These are phyloP conservation scores for Rhineura floridana DNA, from an alignment of 2,113 vertebrate genomes.

Conservation along the genomic window DNA sequence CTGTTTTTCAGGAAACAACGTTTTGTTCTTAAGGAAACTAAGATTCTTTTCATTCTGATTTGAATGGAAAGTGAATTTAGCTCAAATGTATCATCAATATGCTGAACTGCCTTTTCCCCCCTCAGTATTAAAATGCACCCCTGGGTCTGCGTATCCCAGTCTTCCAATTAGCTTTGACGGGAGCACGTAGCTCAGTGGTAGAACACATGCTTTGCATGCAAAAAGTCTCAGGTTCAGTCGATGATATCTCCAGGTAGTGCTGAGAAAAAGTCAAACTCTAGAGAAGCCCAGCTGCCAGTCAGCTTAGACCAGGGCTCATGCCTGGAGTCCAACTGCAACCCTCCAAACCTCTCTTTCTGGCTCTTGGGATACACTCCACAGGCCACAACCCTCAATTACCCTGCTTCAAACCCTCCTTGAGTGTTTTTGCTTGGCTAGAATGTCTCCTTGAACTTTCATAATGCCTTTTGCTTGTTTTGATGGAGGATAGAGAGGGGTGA, in stretches of 20 bases:
- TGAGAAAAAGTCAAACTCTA: not conserved
- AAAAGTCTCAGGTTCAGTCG: not conserved
- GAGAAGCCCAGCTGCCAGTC: not conserved
- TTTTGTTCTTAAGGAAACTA: not conserved
- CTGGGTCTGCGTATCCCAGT: not conserved
- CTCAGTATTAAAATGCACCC: not conserved
- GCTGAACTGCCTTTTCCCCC: not conserved
- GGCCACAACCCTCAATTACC: too few species aligned
- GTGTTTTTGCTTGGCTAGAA: too few species aligned
- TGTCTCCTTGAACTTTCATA: too few species aligned
- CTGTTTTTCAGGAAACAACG: constrained; percentile 18
- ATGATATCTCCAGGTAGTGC: not conserved
- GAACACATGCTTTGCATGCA: not conserved
- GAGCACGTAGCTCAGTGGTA: not conserved
- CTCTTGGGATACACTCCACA: too few species aligned
- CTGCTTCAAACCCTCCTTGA: too few species aligned
- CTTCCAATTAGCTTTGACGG: not conserved
- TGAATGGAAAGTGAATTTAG: constrained; percentile 11
- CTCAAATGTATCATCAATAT: constrained; percentile 2
- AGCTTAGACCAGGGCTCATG: not conserved
- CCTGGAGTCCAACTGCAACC: too few species aligned
- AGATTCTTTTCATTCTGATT: constrained; percentile 20
- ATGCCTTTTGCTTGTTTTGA: too few species aligned
- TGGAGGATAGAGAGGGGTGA: too few species aligned
- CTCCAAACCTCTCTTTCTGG: too few species aligned